Base-by-base conservation (phyloP, 1,140 invertebrate genomes). In the Lerema accius region DNA sequence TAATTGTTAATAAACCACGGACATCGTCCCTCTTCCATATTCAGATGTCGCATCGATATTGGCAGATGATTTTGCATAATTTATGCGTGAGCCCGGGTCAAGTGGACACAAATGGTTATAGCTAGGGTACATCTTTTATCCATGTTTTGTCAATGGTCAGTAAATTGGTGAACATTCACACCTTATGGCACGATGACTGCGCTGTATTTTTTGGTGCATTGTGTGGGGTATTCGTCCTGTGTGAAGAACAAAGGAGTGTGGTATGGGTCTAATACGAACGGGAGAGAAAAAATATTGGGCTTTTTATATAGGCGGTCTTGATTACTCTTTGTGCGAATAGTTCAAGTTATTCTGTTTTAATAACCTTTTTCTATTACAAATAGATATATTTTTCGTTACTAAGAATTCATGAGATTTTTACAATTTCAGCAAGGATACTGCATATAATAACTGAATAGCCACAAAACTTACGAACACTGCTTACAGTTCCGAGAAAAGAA, bases 1-100 rank as follows among this genome's bases (percentile, higher is more conserved):
- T 48, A 19, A 59, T 17, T 15, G 40, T 46, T 59, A 37, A 59
- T 46, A 59, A 11, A 16, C 42, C 35, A 35, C 55, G 16, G 43
- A 53, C 59, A 68, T 65, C 43, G 60, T 61, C 50, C 66, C 51
- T 60, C 60, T 55, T 49, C 48, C 51, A 61, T 76, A 67, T 67
- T 65, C 69, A 67, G 28, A 43, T 60, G 16, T 51, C 56, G 32
- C 48, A 65, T 65, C 58, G 62, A 51, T 66, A 65, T 75, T 65
- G 65, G 67, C 67, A 59, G 68, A 83, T 87, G 84, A 88, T 88
- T 85, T 80, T 82, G 80, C 85, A 85, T 88, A 88, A 88, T 88
- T 86, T 88, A 88, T 86, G 84, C 83, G 71, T 69, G 26, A 61
- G 55, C 58, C 72, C 56, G 85, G 83, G 83, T 88, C 85, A 86